These are phyloP conservation scores for Sminthurinus aureus DNA, from an alignment of 2,888 invertebrate genomes.

Conservation along the genomic window DNA sequence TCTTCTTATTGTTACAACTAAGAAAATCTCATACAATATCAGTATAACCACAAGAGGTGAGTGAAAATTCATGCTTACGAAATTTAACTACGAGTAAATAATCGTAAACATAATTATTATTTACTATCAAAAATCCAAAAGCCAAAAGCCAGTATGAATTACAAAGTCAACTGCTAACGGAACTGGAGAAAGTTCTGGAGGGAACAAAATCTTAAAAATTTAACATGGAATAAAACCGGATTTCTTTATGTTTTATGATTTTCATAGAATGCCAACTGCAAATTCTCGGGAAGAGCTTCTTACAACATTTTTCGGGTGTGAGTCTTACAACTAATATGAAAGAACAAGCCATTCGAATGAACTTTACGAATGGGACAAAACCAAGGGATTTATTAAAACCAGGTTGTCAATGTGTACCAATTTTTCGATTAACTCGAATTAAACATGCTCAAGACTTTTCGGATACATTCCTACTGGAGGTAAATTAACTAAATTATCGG, in stretches of 20 bases:
- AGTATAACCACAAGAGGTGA: conserved; percentile 61
- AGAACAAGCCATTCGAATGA: conserved; percentile 53
- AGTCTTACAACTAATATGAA: conserved; percentile 50
- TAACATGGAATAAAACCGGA: neutral
- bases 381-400: conserved; percentile 49
- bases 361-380: conserved; percentile 44
- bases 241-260: conserved; percentile 32
- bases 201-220: neutral
- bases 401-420: conserved; percentile 62
- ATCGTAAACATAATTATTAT: too few species aligned
- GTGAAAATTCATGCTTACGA: neutral
- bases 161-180: too few species aligned
- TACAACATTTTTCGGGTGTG: conserved; percentile 58
- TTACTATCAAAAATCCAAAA: too few species aligned
- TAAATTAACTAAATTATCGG: too few species aligned
- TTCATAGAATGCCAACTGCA: conserved; percentile 58
- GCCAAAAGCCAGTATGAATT: too few species aligned
- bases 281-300: conserved; percentile 58
- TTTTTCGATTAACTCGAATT: conserved; percentile 64
- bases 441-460: conserved; percentile 65
- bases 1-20: conserved; percentile 64
- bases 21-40: conserved; percentile 63
- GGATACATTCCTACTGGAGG: conserved; percentile 65
- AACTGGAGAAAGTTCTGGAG: too few species aligned
- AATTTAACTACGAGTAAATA: too few species aligned